These are phyloP conservation scores for Microplitis deprimator DNA, from an alignment of 2,888 invertebrate species.

Conservation along the genomic window DNA sequence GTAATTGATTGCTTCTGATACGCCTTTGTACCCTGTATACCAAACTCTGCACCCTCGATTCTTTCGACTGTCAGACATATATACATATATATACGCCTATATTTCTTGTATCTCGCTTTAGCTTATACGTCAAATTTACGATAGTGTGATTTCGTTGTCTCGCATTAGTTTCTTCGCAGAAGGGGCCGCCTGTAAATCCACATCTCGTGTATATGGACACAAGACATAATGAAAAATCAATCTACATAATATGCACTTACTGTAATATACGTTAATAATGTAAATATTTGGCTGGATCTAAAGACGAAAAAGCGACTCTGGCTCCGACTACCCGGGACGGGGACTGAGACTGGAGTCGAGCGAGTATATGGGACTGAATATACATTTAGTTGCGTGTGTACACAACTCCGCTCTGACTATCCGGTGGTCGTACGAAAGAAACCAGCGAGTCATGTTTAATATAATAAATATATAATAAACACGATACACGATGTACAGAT, in stretches of 20 bases:
- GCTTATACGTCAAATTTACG: conserved; percentile 36
- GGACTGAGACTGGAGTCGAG: too few relatives aligned
- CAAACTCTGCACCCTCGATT: conserved; percentile 57
- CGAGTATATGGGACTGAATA: too few relatives aligned
- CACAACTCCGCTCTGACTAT: too few relatives aligned
- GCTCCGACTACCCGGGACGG: too few relatives aligned
- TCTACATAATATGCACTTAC: conserved; percentile 56
- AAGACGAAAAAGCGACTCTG: conserved; percentile 4
- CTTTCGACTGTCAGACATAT: conserved; percentile 24
- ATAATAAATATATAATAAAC: not conserved
- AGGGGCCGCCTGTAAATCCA: not conserved
- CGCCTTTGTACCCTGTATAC: conserved; percentile 69
- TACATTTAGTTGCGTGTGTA: too few relatives aligned
- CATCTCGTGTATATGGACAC: not conserved
- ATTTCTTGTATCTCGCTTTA: conserved; percentile 33
- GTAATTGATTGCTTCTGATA: conserved; percentile 70
- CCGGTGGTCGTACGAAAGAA: conserved; percentile 47
- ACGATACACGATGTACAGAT: conserved; percentile 21
- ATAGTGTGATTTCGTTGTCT: conserved; percentile 6
- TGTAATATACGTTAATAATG: conserved; percentile 50
- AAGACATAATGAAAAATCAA: conserved; percentile 63
- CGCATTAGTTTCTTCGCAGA: not conserved
- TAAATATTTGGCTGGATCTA: conserved; percentile 61
- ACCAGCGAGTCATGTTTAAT: conserved; percentile 49
- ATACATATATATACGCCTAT: conserved; percentile 31